Evolutionary conservation across 1,140 invertebrate genomes (phyloP), one percentile per base, ranked within the genome.

Genomic region (Thalassaphorura encarpata): DNA sequence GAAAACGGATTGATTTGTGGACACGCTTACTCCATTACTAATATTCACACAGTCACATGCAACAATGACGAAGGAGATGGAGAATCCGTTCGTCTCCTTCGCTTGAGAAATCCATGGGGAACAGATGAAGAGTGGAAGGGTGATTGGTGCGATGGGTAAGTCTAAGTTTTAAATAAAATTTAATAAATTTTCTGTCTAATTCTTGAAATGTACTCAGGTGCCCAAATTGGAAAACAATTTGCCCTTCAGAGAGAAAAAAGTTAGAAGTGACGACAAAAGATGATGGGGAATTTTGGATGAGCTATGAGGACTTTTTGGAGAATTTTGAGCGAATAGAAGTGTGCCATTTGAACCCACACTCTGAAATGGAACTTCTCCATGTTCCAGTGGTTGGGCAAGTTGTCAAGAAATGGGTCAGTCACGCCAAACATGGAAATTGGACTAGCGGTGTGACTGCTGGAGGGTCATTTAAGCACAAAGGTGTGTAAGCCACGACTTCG

Each of bases 21-120:
- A 0, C 81, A 83, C 67, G 81, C 81, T 3, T 83, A 83, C 70
- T 78, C 76, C 57, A 75, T 83, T 26, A 83, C 81, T 0, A 67
- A 69, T 54, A 72, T 82, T 8, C 74, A 76, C 65, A 19, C 23
- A 13, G 23, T 55, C 4, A 71, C 72, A 66, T 73, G 76, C 36
- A 52, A 73, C 52, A 69, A 69, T 2, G 63, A 67, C 2, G 33
- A 56, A 4, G 23, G 11, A 21, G 5, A 19, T 5, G 26, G 23
- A 4, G 5, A 3, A 19, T 8, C 66, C 71, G 60, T 69, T 70
- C 16, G 69, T 69, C 27, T 79, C 31, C 68, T 81, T 0, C 63
- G 79, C 18, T 72, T 80, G 33, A 62, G 79, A 26, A 81, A 81
- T 68, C 79, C 79, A 0, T 81, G 79, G 79, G 79, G 80, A 24